Conservation (phyloP, 2,888 invertebrate genomes). For the Melitaea athalia region DNA sequence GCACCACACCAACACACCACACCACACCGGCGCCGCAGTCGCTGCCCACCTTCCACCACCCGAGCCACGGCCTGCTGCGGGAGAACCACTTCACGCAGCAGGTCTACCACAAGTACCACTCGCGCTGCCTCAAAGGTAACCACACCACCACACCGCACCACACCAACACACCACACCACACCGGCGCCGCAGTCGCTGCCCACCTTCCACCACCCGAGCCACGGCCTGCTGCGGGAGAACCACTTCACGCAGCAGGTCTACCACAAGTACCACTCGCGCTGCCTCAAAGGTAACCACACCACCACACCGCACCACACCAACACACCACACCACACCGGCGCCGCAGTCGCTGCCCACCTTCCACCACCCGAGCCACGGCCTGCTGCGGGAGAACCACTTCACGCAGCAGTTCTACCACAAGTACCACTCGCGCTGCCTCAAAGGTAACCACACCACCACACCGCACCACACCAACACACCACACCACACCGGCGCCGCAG, state of each 20-base stretch:
- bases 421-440: slow-evolving; percentile 95
- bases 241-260: slow-evolving; percentile 99
- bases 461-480: too few relatives aligned
- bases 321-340: too few relatives aligned
- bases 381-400: slow-evolving; percentile 98
- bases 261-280: slow-evolving; percentile 96
- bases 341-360: slow-evolving; percentile 94
- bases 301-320: too few relatives aligned
- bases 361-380: slow-evolving; percentile 97
- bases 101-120: slow-evolving; percentile 97
- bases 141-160: background rate
- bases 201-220: slow-evolving; percentile 97
- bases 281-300: slow-evolving; percentile 89
- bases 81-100: slow-evolving; percentile 99
- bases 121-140: slow-evolving; percentile 94
- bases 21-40: slow-evolving; percentile 91
- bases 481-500: slow-evolving; percentile 90
- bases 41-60: slow-evolving; percentile 96
- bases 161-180: too few relatives aligned
- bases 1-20: too few relatives aligned
- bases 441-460: slow-evolving; percentile 82
- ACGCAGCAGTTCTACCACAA: slow-evolving; percentile 99
- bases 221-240: slow-evolving; percentile 96
- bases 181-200: slow-evolving; percentile 92
- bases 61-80: slow-evolving; percentile 95